Conservation (phyloP, 2,797 vertebrate genomes). For the Acipenser transmontanus region DNA sequence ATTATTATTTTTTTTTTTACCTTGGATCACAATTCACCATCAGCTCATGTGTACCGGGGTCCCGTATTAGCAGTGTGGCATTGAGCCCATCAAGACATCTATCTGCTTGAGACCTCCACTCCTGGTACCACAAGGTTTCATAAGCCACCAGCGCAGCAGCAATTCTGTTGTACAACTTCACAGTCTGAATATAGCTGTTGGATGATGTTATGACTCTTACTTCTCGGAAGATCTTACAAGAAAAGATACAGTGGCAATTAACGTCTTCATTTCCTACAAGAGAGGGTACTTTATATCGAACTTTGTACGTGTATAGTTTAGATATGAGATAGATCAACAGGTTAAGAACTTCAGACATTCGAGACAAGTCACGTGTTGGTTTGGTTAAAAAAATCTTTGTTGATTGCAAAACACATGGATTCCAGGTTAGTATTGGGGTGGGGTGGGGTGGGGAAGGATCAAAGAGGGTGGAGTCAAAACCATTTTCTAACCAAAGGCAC, state of each 20-base stretch:
- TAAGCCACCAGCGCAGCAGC: conserved; percentile 18
- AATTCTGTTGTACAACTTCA: conserved; percentile 25
- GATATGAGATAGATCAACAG: too few relatives aligned
- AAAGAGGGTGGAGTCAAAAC: background rate
- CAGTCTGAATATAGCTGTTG: conserved; percentile 19
- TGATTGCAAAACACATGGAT: too few relatives aligned
- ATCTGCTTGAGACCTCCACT: conserved; percentile 23
- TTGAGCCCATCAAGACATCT: conserved; percentile 21
- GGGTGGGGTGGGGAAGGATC: too few relatives aligned
- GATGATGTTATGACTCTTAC: conserved; percentile 15
- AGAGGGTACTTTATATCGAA: too few relatives aligned
- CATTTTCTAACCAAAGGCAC: background rate
- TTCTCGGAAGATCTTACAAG: conserved; percentile 19
- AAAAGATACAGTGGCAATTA: background rate
- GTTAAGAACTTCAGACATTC: too few relatives aligned
- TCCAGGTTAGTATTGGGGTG: too few relatives aligned
- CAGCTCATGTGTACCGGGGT: conserved; percentile 16
- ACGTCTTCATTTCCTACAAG: too few relatives aligned
- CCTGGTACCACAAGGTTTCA: conserved; percentile 26
- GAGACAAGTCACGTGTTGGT: too few relatives aligned
- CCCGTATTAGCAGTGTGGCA: conserved; percentile 17
- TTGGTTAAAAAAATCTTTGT: too few relatives aligned
- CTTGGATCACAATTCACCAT: conserved; percentile 22
- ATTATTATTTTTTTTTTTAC: conserved; percentile 14
- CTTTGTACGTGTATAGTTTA: too few relatives aligned